phyloP scores from a whole-genome alignment of 2,797 vertebrate species.

The Lagorchestes hirsutus region DNA sequence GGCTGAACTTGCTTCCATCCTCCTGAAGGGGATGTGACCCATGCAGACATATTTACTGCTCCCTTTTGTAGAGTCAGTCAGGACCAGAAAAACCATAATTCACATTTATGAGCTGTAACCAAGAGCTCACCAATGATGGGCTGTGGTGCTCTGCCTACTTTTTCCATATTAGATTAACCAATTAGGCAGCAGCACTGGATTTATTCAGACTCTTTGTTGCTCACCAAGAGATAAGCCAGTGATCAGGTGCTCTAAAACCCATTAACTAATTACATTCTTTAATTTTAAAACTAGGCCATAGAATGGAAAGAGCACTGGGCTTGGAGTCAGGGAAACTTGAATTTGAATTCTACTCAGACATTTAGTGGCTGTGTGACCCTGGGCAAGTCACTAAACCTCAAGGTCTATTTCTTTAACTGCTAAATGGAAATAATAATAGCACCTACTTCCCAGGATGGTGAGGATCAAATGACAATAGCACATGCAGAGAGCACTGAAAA shows the following conservation, averaged over 20 bases:
- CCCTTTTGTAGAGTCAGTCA: neutral
- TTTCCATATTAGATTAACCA: too few relatives aligned
- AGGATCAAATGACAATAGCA: neutral
- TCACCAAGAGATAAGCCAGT: neutral
- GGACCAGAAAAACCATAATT: neutral
- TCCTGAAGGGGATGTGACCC: neutral
- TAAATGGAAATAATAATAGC: neutral
- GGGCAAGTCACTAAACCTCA: neutral
- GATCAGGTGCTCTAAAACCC: neutral
- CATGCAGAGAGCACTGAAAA: accelerated
- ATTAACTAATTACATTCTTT: neutral
- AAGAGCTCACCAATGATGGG: neutral
- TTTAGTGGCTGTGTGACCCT: neutral
- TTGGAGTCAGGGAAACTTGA: neutral
- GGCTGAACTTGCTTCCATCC: neutral
- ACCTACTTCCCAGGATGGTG: neutral
- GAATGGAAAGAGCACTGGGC: neutral
- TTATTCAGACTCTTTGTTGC: neutral
- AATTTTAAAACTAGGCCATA: neutral
- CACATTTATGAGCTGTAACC: neutral
- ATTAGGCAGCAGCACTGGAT: neutral
- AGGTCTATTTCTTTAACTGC: neutral
- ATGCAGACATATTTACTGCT: neutral
- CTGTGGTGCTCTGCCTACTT: neutral
- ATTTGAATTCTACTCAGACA: neutral